Percentiles rank a stretch among this genome's conserved stretches.
Conservation (phyloP, 2,888 invertebrate species). For the Temnothorax ravouxi region DNA sequence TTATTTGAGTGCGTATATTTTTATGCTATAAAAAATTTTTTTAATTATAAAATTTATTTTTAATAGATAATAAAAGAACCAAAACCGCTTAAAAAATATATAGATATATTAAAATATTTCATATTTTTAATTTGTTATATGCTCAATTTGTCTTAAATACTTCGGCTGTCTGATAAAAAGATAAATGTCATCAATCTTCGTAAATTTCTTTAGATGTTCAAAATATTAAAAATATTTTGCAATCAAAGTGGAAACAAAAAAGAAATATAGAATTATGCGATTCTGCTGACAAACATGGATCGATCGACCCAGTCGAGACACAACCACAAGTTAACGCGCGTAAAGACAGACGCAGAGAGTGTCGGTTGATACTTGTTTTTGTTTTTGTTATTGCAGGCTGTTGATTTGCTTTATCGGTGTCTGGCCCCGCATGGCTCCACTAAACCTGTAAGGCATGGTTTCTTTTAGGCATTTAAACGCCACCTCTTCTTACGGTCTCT, state of each 20-base stretch:
- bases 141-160: background rate
- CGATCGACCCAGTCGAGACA: constrained; percentile 68
- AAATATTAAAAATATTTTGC: background rate
- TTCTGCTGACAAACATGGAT: constrained; percentile 66
- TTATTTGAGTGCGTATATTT: background rate
- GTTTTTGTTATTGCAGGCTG: constrained; percentile 86
- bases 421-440: constrained; percentile 86
- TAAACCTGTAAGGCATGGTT: constrained; percentile 86
- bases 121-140: background rate
- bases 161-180: background rate
- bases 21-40: background rate
- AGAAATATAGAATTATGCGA: constrained; percentile 28
- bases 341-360: constrained; percentile 68
- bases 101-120: background rate
- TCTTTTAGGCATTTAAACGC: constrained; percentile 82
- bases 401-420: constrained; percentile 86
- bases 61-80: background rate
- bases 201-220: constrained; percentile 70
- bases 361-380: constrained; percentile 85
- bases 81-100: background rate
- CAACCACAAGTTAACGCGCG: constrained; percentile 55
- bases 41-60: constrained; percentile 4
- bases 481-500: constrained; percentile 64
- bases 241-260: constrained; percentile 32
- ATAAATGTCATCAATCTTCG: constrained; percentile 38